Evolutionary conservation across 2,888 invertebrate genomes (phyloP).

Genomic region (Schizaphis graminum): DNA sequence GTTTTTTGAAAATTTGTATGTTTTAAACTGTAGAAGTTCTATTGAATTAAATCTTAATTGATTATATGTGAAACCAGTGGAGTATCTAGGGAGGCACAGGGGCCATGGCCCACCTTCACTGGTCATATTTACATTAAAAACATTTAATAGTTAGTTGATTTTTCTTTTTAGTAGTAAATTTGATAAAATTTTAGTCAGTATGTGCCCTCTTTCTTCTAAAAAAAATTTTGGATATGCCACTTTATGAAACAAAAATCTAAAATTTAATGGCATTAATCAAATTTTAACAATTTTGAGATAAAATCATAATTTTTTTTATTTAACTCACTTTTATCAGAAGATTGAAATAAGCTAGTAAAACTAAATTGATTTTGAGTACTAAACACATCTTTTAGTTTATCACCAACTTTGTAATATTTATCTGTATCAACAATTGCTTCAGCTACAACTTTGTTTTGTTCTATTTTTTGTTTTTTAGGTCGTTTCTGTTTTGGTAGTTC

Average conservation of each 20-base stretch:
- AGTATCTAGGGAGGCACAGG: too few species aligned
- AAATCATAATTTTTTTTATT: not conserved
- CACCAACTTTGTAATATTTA: conserved; percentile 64
- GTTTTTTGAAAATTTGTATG: not conserved
- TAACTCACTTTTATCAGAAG: conserved; percentile 43
- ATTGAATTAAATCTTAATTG: not conserved
- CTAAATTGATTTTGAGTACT: conserved; percentile 52
- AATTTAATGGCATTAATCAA: too few species aligned
- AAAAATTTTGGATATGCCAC: too few species aligned
- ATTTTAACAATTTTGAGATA: too few species aligned
- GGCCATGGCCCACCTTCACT: too few species aligned
- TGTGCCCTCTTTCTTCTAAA: too few species aligned
- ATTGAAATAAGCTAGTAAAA: conserved; percentile 46
- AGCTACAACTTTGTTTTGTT: conserved; percentile 30
- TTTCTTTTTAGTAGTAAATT: too few species aligned
- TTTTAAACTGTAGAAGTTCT: not conserved
- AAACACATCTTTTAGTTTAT: conserved; percentile 66
- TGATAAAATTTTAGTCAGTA: too few species aligned
- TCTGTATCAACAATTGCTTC: conserved; percentile 65
- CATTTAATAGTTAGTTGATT: too few species aligned
- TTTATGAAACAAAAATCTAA: too few species aligned
- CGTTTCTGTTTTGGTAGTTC: conserved; percentile 53
- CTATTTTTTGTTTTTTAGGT: conserved; percentile 44
- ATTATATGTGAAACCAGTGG: not conserved
- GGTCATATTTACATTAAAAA: too few species aligned